Conservation (phyloP, 2,888 invertebrate genomes). For the Chrysolina haemoptera region DNA sequence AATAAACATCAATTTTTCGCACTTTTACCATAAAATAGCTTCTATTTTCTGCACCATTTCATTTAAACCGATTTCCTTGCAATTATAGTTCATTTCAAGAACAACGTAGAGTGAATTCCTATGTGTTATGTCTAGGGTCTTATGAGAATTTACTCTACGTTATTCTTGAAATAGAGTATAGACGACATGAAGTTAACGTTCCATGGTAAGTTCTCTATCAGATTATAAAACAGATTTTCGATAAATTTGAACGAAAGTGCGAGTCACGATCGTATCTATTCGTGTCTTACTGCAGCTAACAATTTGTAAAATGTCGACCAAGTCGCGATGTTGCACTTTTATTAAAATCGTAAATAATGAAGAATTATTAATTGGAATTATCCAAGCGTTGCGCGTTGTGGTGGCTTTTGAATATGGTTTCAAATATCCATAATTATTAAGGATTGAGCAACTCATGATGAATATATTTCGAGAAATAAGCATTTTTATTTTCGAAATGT, state of each 20-base stretch:
- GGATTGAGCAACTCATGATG: neutral
- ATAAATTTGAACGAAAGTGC: neutral
- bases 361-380: conserved; percentile 2
- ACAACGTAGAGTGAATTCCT: no score
- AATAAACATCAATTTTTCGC: no score
- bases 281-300: neutral
- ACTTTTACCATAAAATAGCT: no score
- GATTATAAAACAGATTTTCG: neutral
- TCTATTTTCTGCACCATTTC: no score
- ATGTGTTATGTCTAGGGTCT: no score
- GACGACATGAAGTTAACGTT: no score
- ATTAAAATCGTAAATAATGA: neutral
- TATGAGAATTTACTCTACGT: no score
- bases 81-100: no score
- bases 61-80: no score
- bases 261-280: neutral
- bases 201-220: neutral
- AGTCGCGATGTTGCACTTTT: neutral
- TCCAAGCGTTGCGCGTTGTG: neutral
- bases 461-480: neutral
- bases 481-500: neutral
- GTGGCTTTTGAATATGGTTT: neutral
- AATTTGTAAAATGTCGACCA: neutral
- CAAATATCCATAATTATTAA: neutral
- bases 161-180: no score